Conservation (phyloP, 2,797 vertebrate genomes). For the Paguma larvata region DNA sequence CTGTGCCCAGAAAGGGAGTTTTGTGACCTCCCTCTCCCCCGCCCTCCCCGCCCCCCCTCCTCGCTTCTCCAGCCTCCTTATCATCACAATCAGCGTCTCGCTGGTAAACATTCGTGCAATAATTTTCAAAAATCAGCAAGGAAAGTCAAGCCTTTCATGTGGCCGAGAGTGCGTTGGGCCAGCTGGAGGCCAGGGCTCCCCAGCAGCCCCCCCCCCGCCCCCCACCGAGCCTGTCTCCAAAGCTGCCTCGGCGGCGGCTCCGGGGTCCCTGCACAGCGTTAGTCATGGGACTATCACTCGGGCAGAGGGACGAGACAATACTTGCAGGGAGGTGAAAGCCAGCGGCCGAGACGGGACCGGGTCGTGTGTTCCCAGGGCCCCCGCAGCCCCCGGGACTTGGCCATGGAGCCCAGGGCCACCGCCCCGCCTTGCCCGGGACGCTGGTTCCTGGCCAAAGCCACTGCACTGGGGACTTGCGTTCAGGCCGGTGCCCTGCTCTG, state of each 20-base stretch:
- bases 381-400: fast-evolving
- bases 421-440: not conserved
- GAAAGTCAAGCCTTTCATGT: not conserved
- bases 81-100: constrained; percentile 72
- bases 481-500: constrained; percentile 13
- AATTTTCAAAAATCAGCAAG: not conserved
- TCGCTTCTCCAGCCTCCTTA: constrained; percentile 75
- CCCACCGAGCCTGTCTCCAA: fast-evolving
- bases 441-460: not conserved
- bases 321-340: not conserved
- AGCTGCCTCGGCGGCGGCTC: not conserved
- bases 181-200: not conserved
- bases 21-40: not conserved
- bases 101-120: constrained; percentile 1
- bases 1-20: constrained; percentile 45
- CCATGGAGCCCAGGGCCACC: fast-evolving
- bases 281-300: not conserved
- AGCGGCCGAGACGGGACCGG: not conserved
- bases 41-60: constrained; percentile 1
- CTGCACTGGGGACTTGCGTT: not conserved
- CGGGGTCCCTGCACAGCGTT: not conserved
- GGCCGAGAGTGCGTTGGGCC: fast-evolving
- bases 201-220: not conserved
- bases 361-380: not conserved
- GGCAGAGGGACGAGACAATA: constrained; percentile 30